Percentiles rank a stretch among this genome's conserved stretches.
These are phyloP conservation scores for Cebidichthys violaceus DNA, from an alignment of 2,113 vertebrate species.

Conservation along the genomic window DNA sequence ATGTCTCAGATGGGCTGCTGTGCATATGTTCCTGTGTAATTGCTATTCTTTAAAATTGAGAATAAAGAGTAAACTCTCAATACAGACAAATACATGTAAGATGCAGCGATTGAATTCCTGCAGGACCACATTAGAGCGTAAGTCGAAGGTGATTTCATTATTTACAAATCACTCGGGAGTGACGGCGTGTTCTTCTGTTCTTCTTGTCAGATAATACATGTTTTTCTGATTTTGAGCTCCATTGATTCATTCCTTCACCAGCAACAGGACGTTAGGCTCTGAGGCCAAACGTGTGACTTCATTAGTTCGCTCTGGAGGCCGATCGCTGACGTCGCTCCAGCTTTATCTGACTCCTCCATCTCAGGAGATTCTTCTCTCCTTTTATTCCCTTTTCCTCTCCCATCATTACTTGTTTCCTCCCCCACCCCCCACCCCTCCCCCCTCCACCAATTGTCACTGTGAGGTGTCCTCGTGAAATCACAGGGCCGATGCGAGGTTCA, in stretches of 20 bases:
- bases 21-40: background rate
- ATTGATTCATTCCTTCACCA: slow-evolving; percentile 48
- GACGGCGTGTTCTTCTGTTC: slow-evolving; percentile 32
- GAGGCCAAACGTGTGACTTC: slow-evolving; percentile 58
- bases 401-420: slow-evolving; percentile 13
- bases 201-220: slow-evolving; percentile 35
- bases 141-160: slow-evolving; percentile 44
- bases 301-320: slow-evolving; percentile 58
- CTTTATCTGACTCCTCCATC: slow-evolving; percentile 14
- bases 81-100: background rate
- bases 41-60: background rate
- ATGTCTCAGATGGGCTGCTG: background rate
- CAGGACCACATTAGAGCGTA: slow-evolving; percentile 23
- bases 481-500: slow-evolving; percentile 22
- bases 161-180: slow-evolving; percentile 29
- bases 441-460: slow-evolving; percentile 36
- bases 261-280: slow-evolving; percentile 30
- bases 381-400: slow-evolving; percentile 26
- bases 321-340: slow-evolving; percentile 32
- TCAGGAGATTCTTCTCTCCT: slow-evolving; percentile 1
- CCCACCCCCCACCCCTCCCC: too few relatives aligned
- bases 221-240: slow-evolving; percentile 38
- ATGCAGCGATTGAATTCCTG: background rate
- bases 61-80: background rate
- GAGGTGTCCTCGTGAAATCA: slow-evolving; percentile 54